Percentiles rank a stretch among this genome's conserved stretches.
These are phyloP conservation scores for Gephyroberyx darwinii DNA, from an alignment of 2,797 vertebrate species.

Conservation along the genomic window DNA sequence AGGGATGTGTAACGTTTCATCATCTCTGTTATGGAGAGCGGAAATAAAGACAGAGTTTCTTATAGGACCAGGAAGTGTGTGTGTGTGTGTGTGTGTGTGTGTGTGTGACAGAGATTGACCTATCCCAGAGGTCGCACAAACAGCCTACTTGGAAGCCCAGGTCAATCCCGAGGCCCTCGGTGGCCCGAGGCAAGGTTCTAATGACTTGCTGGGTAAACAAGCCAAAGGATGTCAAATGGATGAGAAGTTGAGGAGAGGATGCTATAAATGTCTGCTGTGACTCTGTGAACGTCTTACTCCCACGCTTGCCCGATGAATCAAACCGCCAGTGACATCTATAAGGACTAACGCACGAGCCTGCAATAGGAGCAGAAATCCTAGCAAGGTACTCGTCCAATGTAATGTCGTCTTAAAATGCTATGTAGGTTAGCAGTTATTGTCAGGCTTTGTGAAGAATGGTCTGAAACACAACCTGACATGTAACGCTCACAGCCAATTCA, in stretches of 20 bases:
- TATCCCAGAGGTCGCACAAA: not conserved
- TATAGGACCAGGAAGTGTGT: conserved; percentile 1
- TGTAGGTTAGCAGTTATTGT: not conserved
- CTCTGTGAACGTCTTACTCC: not conserved
- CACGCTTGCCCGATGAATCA: not conserved
- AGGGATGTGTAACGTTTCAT: conserved; percentile 58
- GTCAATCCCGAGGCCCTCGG: not conserved
- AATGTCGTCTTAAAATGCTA: not conserved
- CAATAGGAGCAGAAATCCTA: not conserved
- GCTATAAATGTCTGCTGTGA: not conserved
- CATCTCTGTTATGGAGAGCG: conserved; percentile 43
- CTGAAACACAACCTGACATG: not conserved
- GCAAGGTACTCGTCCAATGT: too few relatives aligned
- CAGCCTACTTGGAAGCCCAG: not conserved
- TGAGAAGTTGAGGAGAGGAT: not conserved
- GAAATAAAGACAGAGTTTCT: conserved; percentile 37
- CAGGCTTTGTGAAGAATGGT: not conserved
- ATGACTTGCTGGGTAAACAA: not conserved
- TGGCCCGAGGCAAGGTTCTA: not conserved
- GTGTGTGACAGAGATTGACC: not conserved
- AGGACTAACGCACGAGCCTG: not conserved
- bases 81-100: not conserved
- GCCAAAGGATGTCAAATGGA: not conserved
- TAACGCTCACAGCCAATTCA: not conserved
- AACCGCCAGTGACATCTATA: not conserved